Percentiles rank a stretch among this genome's conserved stretches.
phyloP scores from a whole-genome alignment of 2,888 invertebrate genomes.

The Watsonalla binaria region DNA sequence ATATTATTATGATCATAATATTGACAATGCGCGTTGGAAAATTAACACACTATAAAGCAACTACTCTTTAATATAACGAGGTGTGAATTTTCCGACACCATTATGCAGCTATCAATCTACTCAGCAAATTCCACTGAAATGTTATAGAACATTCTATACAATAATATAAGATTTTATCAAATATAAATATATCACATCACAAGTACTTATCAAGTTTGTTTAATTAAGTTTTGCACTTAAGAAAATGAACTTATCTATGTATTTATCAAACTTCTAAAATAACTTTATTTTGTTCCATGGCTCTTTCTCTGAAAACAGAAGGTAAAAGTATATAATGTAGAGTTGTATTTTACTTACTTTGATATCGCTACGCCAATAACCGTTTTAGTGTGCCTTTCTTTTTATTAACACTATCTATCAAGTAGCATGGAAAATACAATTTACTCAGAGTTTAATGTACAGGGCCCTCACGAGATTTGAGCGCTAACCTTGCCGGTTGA shows the following conservation, averaged over 20 bases:
- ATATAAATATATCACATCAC: no score
- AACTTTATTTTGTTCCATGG: conserved; percentile 68
- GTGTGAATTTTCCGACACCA: no score
- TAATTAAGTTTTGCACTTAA: no score
- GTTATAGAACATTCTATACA: not conserved
- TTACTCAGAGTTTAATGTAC: not conserved
- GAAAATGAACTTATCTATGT: not conserved
- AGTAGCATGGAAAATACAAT: not conserved
- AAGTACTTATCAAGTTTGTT: no score
- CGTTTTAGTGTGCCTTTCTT: conserved; percentile 11
- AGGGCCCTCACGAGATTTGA: no score
- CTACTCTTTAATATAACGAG: no score
- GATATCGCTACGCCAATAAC: conserved; percentile 7
- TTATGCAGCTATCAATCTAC: not conserved
- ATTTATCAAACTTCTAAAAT: conserved; percentile 14
- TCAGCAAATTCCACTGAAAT: not conserved
- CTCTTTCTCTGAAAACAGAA: conserved; percentile 58
- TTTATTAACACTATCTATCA: not conserved
- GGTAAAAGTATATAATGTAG: conserved; percentile 45
- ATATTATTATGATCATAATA: no score
- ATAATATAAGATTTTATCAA: not conserved
- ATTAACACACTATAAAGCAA: no score
- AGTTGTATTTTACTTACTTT: conserved; percentile 14
- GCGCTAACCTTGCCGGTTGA: no score
- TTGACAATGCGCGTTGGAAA: no score